Evolutionary conservation across 2,113 vertebrate genomes (phyloP), one percentile per base, ranked within the genome.

Genomic region (Gorsachius goisagi): DNA sequence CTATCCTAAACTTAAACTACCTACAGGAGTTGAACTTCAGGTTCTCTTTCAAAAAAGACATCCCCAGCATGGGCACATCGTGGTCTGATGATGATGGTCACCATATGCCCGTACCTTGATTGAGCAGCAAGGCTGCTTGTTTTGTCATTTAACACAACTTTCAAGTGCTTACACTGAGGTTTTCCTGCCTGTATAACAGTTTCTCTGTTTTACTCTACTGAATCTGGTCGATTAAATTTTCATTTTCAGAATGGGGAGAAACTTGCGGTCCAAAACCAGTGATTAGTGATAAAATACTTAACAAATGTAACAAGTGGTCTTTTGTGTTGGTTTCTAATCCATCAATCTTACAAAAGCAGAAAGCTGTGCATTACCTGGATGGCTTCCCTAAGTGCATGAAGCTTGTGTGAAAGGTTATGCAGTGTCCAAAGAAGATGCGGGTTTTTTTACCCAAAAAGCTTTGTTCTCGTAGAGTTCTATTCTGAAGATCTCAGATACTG

Each of bases 1-100:
- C 3, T n/a, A 1, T 13, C 26, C 52, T 45, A 33, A 79, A 45
- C 67, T 49, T 35, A n/a, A 79, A 26, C 23, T 28, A 19, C n/a
- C 44, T 39, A 6, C 32, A 28, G 28, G 35, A 81, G 56, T 7
- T 60, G 44, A 55, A 28, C 5, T 50, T 89, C 4, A 44, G 23
- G 24, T 74, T 52, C 6, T 66, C 28, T 52, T 93, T 35, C 23
- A 18, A 52, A 63, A 82, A 39, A 14, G 35, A 14, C 17, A 8
- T 39, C n/a, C 23, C 37, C 16, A 2, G 15, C 30, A 16, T 1
- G 3, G 53, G 15, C 30, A 32, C 16, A 6, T 67, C n/a, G 1
- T 66, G 49, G 6, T 41, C 11, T 74, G 50, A 11, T 73, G n/a
- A 5, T 41, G n/a, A 17, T 68, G 72, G 47, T 52, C 81, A 39